These are phyloP conservation scores for Hirundo rustica DNA, from an alignment of 2,797 vertebrate genomes.

Conservation along the genomic window DNA sequence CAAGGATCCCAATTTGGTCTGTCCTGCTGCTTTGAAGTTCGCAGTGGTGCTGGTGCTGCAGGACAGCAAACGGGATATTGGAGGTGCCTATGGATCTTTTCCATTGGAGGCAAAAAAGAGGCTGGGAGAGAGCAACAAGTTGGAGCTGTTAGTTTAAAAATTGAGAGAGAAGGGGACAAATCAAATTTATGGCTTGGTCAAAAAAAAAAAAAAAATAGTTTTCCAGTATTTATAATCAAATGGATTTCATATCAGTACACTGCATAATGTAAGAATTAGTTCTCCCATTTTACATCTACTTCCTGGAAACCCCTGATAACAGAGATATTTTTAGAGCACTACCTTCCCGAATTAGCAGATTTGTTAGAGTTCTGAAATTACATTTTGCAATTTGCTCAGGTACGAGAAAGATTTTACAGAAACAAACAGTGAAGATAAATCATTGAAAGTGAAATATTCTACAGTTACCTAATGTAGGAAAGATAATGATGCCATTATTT, in stretches of 20 bases:
- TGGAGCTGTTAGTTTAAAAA: background rate
- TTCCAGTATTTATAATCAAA: slow-evolving; percentile 23
- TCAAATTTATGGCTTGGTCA: background rate
- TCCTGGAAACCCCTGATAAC: slow-evolving; percentile 54
- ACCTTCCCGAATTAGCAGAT: background rate
- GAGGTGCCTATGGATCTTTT: background rate
- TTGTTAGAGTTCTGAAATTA: slow-evolving; percentile 28
- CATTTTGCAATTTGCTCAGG: background rate
- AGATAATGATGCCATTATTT: slow-evolving; percentile 17
- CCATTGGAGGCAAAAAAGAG: background rate
- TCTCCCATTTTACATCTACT: slow-evolving; percentile 38
- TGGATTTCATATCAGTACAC: background rate
- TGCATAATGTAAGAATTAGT: slow-evolving; percentile 46
- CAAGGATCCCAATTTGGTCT: background rate
- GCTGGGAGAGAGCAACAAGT: background rate
- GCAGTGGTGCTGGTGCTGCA: background rate
- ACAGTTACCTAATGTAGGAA: background rate
- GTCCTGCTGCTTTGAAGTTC: background rate
- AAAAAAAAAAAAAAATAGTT: background rate
- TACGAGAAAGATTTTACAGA: slow-evolving; percentile 1
- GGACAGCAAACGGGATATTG: background rate
- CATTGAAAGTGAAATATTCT: slow-evolving; percentile 13
- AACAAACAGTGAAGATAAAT: background rate
- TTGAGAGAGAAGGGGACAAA: background rate
- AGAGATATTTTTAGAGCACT: slow-evolving; percentile 36